phyloP scores from a whole-genome alignment of 2,113 vertebrate genomes.

The Cettia cetti region DNA sequence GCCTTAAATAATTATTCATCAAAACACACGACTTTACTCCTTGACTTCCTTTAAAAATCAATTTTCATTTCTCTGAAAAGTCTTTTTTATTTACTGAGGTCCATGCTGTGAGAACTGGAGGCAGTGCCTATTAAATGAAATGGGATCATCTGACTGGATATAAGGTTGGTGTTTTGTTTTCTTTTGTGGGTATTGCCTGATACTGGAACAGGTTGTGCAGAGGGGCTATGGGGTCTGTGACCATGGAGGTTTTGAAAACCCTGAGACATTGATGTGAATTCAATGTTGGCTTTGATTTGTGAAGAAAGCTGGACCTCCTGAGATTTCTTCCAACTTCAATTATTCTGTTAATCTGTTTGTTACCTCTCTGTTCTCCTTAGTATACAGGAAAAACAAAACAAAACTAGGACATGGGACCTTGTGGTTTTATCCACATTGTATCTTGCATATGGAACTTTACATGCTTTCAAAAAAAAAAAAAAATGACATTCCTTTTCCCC shows the following conservation, averaged over 20 bases:
- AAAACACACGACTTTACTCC: background rate
- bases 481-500: background rate
- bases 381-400: background rate
- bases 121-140: background rate
- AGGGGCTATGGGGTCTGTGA: background rate
- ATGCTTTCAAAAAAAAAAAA: background rate
- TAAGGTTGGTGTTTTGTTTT: background rate
- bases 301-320: background rate
- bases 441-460: background rate
- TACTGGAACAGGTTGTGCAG: background rate
- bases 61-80: background rate
- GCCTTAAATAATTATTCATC: background rate
- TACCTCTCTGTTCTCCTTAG: background rate
- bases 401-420: rapidly evolving
- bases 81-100: background rate
- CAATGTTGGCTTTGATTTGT: background rate
- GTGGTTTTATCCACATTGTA: background rate
- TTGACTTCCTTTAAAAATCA: background rate
- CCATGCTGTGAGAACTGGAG: background rate
- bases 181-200: background rate
- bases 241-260: background rate
- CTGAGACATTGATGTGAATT: background rate
- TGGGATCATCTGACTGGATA: background rate
- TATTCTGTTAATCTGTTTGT: background rate
- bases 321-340: background rate